Evolutionary conservation across 2,888 invertebrate genomes (phyloP), one percentile per base, ranked within the genome.

Genomic region (Apodemia mormo): DNA sequence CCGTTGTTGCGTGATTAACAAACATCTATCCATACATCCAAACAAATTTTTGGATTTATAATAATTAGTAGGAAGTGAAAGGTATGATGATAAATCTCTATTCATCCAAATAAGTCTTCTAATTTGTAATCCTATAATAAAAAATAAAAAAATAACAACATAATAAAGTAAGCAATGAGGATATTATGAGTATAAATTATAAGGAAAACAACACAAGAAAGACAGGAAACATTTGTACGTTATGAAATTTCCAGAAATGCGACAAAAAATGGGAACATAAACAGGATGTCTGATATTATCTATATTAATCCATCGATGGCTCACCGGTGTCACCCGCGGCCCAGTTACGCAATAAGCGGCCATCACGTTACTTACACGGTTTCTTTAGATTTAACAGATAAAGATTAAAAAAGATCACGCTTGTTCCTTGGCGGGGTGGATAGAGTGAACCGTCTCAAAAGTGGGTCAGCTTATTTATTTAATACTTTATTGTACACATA

Each of bases 141-240:
- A 45, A 12, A 49, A 2, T 4, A 2, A 14, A 14, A 14, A 49
- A 49, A 45, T 2, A 45, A 45, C 9, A 49, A 14, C 49, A 14
- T 14, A 14, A 49, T n/a, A 14, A 12, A 45, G 49, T 49, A 14
- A 49, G 49, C 5, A 49, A 49, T 6, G 49, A 49, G 49, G 49
- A 49, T 14, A 49, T 5, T 14, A 49, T 5, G 14, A 49, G 49
- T 14, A 49, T 49, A 49, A 49, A 49, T 52, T 10, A 52, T n/a
- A 52, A n/a, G 52, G n/a, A 2, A 52, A n/a, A n/a, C 52, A n/a
- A 52, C 52, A 52, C 52, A 52, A 52, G 52, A n/a, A 52, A n/a
- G 52, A n/a, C 52, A 52, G 52, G 52, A 52, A 52, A 52, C 52
- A 52, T 52, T 52, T 52, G 52, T 52, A n/a, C 52, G n/a, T 52